A percentile compares a stretch with the other conserved stretches of the same genome.
phyloP scores from a whole-genome alignment of 2,797 vertebrate species.

The Poecilia picta region DNA sequence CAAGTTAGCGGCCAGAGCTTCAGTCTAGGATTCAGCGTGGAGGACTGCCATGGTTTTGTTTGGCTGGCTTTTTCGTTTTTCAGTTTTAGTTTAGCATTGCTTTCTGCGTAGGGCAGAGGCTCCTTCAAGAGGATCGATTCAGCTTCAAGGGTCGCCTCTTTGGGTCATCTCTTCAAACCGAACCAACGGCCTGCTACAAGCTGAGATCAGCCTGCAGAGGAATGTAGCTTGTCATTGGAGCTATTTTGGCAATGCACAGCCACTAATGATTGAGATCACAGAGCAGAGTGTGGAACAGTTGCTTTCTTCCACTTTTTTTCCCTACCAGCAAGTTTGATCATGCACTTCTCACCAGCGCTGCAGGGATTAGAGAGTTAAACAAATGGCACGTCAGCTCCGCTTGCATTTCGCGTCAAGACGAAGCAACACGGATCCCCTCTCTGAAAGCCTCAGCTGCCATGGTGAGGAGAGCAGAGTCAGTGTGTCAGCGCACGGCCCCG shows the following conservation, averaged over 20 bases:
- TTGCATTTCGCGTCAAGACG: constrained; percentile 92
- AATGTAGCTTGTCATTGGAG: constrained; percentile 84
- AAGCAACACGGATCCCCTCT: constrained; percentile 92
- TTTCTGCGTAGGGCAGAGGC: constrained; percentile 65
- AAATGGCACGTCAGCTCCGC: constrained; percentile 92
- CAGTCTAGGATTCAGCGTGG: constrained; percentile 71
- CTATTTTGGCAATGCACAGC: constrained; percentile 83
- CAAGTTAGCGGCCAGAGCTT: constrained; percentile 78
- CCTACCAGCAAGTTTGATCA: constrained; percentile 71
- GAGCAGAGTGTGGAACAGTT: constrained; percentile 80
- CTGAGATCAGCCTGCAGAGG: constrained; percentile 77
- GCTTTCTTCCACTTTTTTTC: constrained; percentile 72
- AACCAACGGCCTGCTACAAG: constrained; percentile 78
- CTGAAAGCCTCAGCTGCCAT: constrained; percentile 85
- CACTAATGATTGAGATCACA: constrained; percentile 85
- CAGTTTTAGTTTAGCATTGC: constrained; percentile 47
- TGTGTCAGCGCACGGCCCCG: constrained; percentile 71
- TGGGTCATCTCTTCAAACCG: constrained; percentile 79
- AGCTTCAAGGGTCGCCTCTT: constrained; percentile 78
- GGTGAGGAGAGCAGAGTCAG: constrained; percentile 76
- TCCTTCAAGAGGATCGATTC: constrained; percentile 74
- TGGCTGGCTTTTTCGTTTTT: constrained; percentile 50
- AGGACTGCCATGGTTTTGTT: constrained; percentile 69
- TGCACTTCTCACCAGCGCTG: constrained; percentile 76
- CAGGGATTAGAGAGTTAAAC: constrained; percentile 87